Conservation (phyloP, 2,888 invertebrate species). For the Exocentrus adspersus region DNA sequence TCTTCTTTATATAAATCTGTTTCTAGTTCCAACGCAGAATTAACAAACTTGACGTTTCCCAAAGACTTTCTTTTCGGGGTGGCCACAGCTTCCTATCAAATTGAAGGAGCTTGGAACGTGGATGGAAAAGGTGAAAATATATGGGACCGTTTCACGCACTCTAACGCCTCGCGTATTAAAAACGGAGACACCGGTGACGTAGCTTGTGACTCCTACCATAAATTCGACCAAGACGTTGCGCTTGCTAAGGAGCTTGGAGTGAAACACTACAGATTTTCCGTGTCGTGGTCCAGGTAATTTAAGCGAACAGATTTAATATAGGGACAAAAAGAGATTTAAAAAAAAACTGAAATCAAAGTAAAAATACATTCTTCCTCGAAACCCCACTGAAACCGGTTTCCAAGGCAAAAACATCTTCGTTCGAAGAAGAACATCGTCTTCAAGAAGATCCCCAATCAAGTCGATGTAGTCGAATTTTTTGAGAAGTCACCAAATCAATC, state of each 20-base stretch:
- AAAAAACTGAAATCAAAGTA: too few species aligned
- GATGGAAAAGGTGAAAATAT: slow-evolving; percentile 70
- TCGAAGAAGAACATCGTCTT: too few species aligned
- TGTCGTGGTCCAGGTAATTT: slow-evolving; percentile 76
- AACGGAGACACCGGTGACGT: slow-evolving; percentile 70
- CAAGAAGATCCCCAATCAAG: too few species aligned
- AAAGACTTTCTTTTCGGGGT: slow-evolving; percentile 38
- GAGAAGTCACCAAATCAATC: too few species aligned
- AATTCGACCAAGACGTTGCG: slow-evolving; percentile 69
- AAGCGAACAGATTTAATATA: background rate
- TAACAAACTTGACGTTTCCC: slow-evolving; percentile 33
- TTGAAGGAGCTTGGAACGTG: slow-evolving; percentile 43
- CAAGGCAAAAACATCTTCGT: too few species aligned
- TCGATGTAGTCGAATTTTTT: too few species aligned
- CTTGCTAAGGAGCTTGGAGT: slow-evolving; percentile 72
- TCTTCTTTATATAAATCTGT: background rate
- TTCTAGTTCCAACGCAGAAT: background rate
- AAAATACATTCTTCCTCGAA: too few species aligned
- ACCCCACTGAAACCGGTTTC: too few species aligned
- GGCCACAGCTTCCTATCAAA: slow-evolving; percentile 42
- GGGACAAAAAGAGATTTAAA: too few species aligned
- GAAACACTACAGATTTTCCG: slow-evolving; percentile 75
- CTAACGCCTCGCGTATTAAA: slow-evolving; percentile 63
- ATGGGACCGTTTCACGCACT: slow-evolving; percentile 75
- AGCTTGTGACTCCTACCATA: slow-evolving; percentile 74